phyloP scores from a whole-genome alignment of 2,113 vertebrate species.

The Leiothrix lutea region DNA sequence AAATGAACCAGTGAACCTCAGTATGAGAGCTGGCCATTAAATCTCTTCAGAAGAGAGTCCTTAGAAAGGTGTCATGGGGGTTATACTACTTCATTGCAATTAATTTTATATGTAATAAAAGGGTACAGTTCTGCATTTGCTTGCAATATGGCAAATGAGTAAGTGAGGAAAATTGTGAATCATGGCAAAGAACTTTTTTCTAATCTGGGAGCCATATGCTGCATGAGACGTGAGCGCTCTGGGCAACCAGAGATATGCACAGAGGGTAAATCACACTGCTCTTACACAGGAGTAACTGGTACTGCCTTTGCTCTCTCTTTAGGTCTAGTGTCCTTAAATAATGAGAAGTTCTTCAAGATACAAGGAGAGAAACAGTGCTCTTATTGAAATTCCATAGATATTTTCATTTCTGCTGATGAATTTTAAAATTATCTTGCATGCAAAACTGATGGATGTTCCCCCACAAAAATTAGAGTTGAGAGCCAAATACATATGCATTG shows the following conservation, averaged over 20 bases:
- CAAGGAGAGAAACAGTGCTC: neutral
- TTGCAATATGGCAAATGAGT: neutral
- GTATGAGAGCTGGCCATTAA: neutral
- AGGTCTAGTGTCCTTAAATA: neutral
- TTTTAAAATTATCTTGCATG: neutral
- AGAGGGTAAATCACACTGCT: neutral
- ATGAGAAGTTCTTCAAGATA: neutral
- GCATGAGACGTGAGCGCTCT: neutral
- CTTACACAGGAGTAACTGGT: neutral
- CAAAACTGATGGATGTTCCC: neutral
- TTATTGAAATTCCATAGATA: neutral
- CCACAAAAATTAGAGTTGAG: neutral
- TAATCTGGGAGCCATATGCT: slow-evolving; percentile 20
- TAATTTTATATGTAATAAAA: neutral
- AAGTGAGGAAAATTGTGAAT: neutral
- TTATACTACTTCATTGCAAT: neutral
- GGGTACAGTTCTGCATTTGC: neutral
- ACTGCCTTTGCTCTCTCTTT: neutral
- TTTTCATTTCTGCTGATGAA: neutral
- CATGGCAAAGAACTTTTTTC: neutral
- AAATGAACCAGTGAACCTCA: neutral
- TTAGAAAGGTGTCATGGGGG: neutral
- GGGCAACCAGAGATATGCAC: neutral
- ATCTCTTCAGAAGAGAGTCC: neutral
- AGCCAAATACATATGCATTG: neutral